A percentile compares a stretch with the other conserved stretches of the same genome.
Evolutionary conservation across 2,888 invertebrate species (phyloP).

Genomic region (Andrena praecox): DNA sequence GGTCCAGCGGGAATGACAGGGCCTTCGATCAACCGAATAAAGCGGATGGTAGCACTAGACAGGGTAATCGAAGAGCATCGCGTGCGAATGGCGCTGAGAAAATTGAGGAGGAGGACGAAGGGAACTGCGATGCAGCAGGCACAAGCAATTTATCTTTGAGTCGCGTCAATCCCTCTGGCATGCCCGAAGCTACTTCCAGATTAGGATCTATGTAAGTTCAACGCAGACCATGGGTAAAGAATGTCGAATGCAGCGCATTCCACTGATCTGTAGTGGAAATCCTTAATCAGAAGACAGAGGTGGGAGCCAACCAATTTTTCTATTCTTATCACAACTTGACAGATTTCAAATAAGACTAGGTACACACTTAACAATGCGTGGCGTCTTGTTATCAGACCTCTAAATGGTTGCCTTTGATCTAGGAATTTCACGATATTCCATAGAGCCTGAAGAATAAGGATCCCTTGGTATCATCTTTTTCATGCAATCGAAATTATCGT

Average conservation of each 20-base stretch:
- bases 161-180: constrained; percentile 76
- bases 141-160: constrained; percentile 78
- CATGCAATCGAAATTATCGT: constrained; percentile 23
- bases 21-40: constrained; percentile 10
- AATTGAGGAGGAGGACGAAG: constrained; percentile 24
- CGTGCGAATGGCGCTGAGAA: constrained; percentile 21
- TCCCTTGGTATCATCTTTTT: constrained; percentile 32
- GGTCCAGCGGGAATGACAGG: neutral
- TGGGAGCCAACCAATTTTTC: constrained; percentile 60
- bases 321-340: constrained; percentile 23
- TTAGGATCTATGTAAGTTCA: constrained; percentile 82
- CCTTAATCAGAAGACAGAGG: constrained; percentile 51
- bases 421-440: constrained; percentile 41
- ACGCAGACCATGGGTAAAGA: constrained; percentile 66
- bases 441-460: constrained; percentile 32
- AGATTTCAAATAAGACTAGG: constrained; percentile 6
- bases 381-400: constrained; percentile 20
- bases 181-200: constrained; percentile 78
- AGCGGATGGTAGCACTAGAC: constrained; percentile 9
- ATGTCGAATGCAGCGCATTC: constrained; percentile 32
- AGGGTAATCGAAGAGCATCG: neutral
- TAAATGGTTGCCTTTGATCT: constrained; percentile 48
- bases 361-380: constrained; percentile 29
- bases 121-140: constrained; percentile 49
- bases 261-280: constrained; percentile 45